These are phyloP conservation scores for Sardinella longiceps DNA, from an alignment of 2,797 vertebrate genomes.

Conservation along the genomic window DNA sequence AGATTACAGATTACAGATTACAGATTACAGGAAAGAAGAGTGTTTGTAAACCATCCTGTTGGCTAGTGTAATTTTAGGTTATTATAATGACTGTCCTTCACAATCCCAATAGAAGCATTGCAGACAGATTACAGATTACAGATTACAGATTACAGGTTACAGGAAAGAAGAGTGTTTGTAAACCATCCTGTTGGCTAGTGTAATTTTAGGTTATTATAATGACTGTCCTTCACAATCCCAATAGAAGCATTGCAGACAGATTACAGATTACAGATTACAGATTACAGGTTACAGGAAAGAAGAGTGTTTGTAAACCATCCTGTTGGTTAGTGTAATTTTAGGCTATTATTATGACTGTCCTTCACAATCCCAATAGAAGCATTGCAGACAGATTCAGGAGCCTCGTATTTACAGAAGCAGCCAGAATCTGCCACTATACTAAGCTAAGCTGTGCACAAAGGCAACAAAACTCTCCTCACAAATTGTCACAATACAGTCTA, in stretches of 20 bases:
- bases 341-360: neutral
- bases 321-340: neutral
- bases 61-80: too few relatives aligned
- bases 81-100: too few relatives aligned
- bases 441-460: neutral
- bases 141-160: too few relatives aligned
- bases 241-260: neutral
- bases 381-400: neutral
- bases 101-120: too few relatives aligned
- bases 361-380: neutral
- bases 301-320: too few relatives aligned
- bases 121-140: too few relatives aligned
- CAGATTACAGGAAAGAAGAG: too few relatives aligned
- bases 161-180: too few relatives aligned
- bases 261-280: too few relatives aligned
- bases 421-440: neutral
- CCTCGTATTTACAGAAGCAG: neutral
- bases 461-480: neutral
- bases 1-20: too few relatives aligned
- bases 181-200: neutral
- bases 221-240: neutral
- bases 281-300: too few relatives aligned
- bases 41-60: too few relatives aligned
- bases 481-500: neutral
- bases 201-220: neutral